Evolutionary conservation across 2,113 vertebrate genomes (phyloP).

Genomic region (Heterotis niloticus): DNA sequence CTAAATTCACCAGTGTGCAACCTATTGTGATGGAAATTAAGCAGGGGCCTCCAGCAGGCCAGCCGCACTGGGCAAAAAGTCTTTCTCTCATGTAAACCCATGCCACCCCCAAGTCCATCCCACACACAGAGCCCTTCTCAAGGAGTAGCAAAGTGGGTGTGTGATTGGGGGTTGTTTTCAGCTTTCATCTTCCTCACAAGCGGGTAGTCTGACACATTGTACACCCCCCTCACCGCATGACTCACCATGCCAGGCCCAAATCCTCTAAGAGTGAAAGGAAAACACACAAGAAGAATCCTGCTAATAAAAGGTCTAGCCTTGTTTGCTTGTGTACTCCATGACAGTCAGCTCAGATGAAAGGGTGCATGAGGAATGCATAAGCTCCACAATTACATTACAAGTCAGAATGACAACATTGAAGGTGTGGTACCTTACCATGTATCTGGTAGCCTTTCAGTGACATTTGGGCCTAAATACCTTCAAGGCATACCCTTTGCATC

Average conservation of each 20-base stretch:
- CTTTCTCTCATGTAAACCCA: neutral
- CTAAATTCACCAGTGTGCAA: constrained; percentile 27
- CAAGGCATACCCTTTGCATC: too few relatives aligned
- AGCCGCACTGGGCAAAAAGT: constrained; percentile 22
- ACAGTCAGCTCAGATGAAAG: too few relatives aligned
- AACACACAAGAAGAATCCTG: constrained; percentile 1
- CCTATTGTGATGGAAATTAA: constrained; percentile 55
- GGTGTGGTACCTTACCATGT: too few relatives aligned
- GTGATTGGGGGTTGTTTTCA: constrained; percentile 43
- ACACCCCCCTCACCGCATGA: constrained; percentile 28
- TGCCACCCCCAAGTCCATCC: neutral
- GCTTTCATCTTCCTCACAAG: constrained; percentile 39
- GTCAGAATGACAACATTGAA: too few relatives aligned
- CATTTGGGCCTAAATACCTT: too few relatives aligned
- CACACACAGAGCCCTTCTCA: constrained; percentile 1
- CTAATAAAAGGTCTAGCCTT: neutral
- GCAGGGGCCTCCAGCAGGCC: constrained; percentile 25
- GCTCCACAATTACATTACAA: too few relatives aligned
- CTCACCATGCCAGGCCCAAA: constrained; percentile 21
- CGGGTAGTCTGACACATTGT: constrained; percentile 18
- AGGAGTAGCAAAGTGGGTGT: neutral
- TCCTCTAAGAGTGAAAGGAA: neutral
- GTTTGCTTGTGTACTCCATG: too few relatives aligned
- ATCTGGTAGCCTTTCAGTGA: too few relatives aligned
- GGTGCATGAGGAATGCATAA: too few relatives aligned